Evolutionary conservation across 1,140 invertebrate genomes (phyloP).

Genomic region (Achroia grisella): DNA sequence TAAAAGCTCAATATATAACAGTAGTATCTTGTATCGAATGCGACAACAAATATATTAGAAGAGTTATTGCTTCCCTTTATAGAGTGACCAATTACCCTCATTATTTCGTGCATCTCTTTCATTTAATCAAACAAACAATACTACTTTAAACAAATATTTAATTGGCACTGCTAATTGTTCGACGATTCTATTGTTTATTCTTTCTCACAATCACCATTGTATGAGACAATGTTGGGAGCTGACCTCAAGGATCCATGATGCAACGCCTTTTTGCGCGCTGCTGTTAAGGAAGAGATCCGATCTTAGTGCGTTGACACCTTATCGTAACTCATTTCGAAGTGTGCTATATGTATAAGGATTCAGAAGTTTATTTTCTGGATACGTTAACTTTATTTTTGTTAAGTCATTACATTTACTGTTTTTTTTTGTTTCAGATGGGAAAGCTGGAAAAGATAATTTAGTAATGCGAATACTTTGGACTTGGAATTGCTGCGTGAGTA

Average conservation of each 20-base stretch:
- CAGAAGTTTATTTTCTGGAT: too few relatives aligned
- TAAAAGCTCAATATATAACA: not conserved
- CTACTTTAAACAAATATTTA: slow-evolving; percentile 54
- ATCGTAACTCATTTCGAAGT: slow-evolving; percentile 12
- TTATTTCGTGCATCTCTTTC: slow-evolving; percentile 25
- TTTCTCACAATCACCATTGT: slow-evolving; percentile 68
- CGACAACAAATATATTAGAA: not conserved
- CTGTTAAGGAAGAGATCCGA: slow-evolving; percentile 34
- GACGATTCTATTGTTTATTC: slow-evolving; percentile 51
- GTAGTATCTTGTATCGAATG: too few relatives aligned
- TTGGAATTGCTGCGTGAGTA: slow-evolving; percentile 48
- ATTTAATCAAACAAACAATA: slow-evolving; percentile 30
- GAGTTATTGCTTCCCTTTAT: not conserved
- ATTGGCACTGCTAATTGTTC: slow-evolving; percentile 60
- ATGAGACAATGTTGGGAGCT: slow-evolving; percentile 65
- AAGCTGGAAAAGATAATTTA: slow-evolving; percentile 33
- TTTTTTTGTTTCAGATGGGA: slow-evolving; percentile 44
- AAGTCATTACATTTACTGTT: slow-evolving; percentile 5
- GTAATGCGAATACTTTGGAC: slow-evolving; percentile 50
- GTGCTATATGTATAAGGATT: too few relatives aligned
- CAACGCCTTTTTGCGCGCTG: slow-evolving; percentile 37
- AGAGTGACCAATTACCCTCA: slow-evolving; percentile 9
- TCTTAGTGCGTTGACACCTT: slow-evolving; percentile 22
- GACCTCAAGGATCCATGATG: slow-evolving; percentile 49
- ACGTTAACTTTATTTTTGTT: too few relatives aligned